Evolutionary conservation across 2,797 vertebrate genomes (phyloP).

Genomic region (Neopelma chrysocephalum): DNA sequence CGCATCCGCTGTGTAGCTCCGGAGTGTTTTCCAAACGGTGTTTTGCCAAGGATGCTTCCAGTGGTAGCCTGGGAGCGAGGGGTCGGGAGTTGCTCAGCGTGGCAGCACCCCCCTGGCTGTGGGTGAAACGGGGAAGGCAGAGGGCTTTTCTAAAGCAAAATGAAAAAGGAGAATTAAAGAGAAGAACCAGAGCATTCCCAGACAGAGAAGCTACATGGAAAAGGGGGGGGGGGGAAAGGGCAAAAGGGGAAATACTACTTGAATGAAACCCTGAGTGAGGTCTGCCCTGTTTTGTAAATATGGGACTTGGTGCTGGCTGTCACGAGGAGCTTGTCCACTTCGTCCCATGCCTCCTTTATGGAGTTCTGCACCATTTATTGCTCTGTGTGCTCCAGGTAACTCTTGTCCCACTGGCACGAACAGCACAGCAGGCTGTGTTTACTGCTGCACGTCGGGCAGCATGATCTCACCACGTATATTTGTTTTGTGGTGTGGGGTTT

Average conservation of each 20-base stretch:
- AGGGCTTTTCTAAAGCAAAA: not conserved
- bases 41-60: too few species aligned
- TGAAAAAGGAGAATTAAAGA: not conserved
- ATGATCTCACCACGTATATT: rapidly evolving
- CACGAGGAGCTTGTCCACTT: not conserved
- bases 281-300: not conserved
- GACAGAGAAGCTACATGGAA: rapidly evolving
- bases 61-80: rapidly evolving
- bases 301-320: not conserved
- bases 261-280: not conserved
- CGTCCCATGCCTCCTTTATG: rapidly evolving
- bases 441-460: rapidly evolving
- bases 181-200: not conserved
- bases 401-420: rapidly evolving
- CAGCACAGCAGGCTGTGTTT: rapidly evolving
- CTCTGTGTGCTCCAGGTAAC: rapidly evolving
- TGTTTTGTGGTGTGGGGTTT: too few species aligned
- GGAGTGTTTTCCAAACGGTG: rapidly evolving
- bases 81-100: not conserved
- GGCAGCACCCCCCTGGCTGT: rapidly evolving
- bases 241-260: not conserved
- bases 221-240: too few species aligned
- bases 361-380: not conserved
- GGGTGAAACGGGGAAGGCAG: not conserved
- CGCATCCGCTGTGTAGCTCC: rapidly evolving